These are phyloP conservation scores for Pyrgus malvae DNA, from an alignment of 2,888 invertebrate genomes.

Conservation along the genomic window DNA sequence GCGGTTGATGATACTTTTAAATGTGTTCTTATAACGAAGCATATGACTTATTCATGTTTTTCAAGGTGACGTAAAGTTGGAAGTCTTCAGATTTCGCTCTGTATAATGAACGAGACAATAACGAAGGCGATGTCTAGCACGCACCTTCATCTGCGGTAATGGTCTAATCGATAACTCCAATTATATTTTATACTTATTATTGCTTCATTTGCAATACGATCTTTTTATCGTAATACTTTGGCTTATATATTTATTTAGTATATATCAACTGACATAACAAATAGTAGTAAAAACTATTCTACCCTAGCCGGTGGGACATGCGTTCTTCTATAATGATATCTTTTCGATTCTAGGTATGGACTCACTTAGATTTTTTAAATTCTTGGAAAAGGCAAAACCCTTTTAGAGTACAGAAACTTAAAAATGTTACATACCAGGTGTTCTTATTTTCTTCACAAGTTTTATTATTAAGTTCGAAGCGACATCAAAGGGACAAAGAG, in stretches of 20 bases:
- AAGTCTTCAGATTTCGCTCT: constrained; percentile 55
- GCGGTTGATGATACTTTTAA: constrained; percentile 57
- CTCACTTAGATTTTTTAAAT: too few relatives aligned
- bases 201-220: not conserved
- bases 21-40: constrained; percentile 73
- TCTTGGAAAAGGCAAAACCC: too few relatives aligned
- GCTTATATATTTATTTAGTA: too few relatives aligned
- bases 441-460: not conserved
- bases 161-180: constrained; percentile 9
- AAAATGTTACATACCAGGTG: not conserved
- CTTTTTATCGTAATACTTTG: too few relatives aligned
- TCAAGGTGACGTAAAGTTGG: constrained; percentile 66
- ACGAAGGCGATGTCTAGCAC: constrained; percentile 42
- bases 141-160: constrained; percentile 6
- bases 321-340: too few relatives aligned
- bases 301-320: too few relatives aligned
- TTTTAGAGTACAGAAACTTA: not conserved
- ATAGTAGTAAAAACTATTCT: too few relatives aligned
- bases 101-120: constrained; percentile 72
- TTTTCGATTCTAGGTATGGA: too few relatives aligned
- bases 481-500: constrained; percentile 12
- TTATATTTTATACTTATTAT: not conserved
- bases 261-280: too few relatives aligned
- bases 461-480: constrained; percentile 19
- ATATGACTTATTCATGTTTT: constrained; percentile 76